Evolutionary conservation across 2,797 vertebrate genomes (phyloP), one percentile per base, ranked within the genome.

Genomic region (Pelobates cultripes): DNA sequence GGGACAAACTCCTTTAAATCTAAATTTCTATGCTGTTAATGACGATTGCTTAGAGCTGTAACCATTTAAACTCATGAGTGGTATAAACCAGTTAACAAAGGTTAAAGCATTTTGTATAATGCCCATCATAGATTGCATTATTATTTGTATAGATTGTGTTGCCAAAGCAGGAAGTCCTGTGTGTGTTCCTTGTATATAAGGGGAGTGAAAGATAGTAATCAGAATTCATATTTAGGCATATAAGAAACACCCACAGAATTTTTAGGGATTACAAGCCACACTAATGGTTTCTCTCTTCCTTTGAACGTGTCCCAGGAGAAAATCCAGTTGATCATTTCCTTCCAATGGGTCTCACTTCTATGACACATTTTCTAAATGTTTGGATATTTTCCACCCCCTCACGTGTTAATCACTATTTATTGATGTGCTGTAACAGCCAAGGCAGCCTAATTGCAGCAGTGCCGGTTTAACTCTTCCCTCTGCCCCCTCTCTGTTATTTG

Each of bases 361-460:
- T 77, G 85, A 86, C 86, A 84, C 74, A 85, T 84, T 80, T 80
- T 74, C 78, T 76, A 78, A 80, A 86, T 86, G 79, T 85, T 85
- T 88, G 86, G 79, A 74, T 72, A 57, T 77, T 81, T 78, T 84
- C 70, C 80, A 83, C 67, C 45, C 76, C 73, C 70, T 84, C 87
- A 89, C 83, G 82, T 89, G 85, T 79, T 86, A 81, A 87, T 80
- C 78, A 80, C 82, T 80, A 78, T 87, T 87, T 87, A 87, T 86
- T 84, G 85, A 86, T 80, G 81, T 86, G 74, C 86, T 85, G 57
- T 73, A 63, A 77, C 68, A 79, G 82, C 73, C 79, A 78, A 81
- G 60, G 73, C 57, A 42, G 78, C 78, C 74, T 55, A 51, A 83
- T 82, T 55, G 57, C 67, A 83, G 72, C 75, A 80, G 70, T 75